Conservation (phyloP, 2,888 invertebrate species). For the Coelogynopora nodosa region DNA sequence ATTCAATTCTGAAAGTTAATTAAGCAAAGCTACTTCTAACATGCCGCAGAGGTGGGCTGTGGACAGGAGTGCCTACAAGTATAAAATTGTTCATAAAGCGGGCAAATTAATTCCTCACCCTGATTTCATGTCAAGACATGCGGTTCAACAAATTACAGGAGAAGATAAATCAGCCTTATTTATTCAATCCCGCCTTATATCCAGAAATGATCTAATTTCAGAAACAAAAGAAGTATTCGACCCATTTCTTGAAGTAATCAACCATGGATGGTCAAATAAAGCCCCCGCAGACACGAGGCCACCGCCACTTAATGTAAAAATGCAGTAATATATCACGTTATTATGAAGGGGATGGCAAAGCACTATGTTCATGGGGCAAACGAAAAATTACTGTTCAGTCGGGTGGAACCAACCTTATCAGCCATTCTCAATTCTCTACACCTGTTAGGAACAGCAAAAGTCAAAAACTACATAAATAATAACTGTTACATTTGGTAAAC, state of each 20-base stretch:
- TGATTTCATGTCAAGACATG: not conserved
- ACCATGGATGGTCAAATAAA: conserved; percentile 29
- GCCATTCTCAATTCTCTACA: conserved; percentile 10
- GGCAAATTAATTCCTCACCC: not conserved
- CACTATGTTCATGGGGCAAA: conserved; percentile 29
- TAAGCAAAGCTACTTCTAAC: not conserved
- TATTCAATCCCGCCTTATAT: not conserved
- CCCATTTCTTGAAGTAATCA: too few relatives aligned
- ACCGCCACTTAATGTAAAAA: too few relatives aligned
- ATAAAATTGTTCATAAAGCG: not conserved
- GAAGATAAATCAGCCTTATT: not conserved
- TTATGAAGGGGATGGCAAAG: conserved; percentile 11
- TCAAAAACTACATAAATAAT: not conserved
- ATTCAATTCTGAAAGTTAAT: conserved; percentile 8
- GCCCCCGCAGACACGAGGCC: too few relatives aligned
- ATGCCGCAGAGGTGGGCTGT: not conserved
- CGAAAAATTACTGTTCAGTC: conserved; percentile 11
- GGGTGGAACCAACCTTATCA: conserved; percentile 33
- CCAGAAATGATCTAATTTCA: too few relatives aligned
- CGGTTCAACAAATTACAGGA: not conserved
- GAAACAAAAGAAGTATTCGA: too few relatives aligned
- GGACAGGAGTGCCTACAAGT: not conserved
- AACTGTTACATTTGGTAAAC: not conserved
- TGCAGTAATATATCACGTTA: too few relatives aligned
- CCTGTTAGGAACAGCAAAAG: conserved; percentile 28